Evolutionary conservation across 92 coral and sea anemone species (phyloP).

Genomic region (Ricordea florida): DNA sequence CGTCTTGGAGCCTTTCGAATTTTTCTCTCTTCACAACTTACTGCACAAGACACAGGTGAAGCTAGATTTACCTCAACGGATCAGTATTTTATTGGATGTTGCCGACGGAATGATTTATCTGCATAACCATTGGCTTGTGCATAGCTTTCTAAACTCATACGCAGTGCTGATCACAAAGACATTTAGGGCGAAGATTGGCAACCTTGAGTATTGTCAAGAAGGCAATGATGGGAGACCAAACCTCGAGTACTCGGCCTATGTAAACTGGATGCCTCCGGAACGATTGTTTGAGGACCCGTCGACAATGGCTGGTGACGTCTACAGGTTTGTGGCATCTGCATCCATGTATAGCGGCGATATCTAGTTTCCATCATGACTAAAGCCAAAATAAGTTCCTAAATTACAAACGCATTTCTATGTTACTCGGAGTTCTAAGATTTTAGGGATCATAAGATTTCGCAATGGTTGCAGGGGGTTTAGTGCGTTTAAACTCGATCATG

Average conservation of each 20-base stretch:
- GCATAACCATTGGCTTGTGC: constrained; percentile 64
- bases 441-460: too few species aligned
- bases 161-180: constrained; percentile 62
- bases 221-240: not conserved
- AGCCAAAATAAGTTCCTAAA: too few species aligned
- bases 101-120: constrained; percentile 82
- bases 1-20: constrained; percentile 75
- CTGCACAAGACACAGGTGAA: constrained; percentile 62
- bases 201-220: constrained; percentile 69
- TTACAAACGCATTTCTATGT: too few species aligned
- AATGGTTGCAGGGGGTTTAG: too few species aligned
- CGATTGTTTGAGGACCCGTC: constrained; percentile 62
- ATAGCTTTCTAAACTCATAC: constrained; percentile 79
- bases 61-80: constrained; percentile 55
- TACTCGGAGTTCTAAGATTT: too few species aligned
- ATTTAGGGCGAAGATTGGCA: constrained; percentile 68
- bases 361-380: not conserved
- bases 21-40: constrained; percentile 63
- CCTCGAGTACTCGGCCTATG: constrained; percentile 26
- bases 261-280: constrained; percentile 82
- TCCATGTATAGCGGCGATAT: not conserved
- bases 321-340: constrained; percentile 47
- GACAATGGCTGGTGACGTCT: constrained; percentile 55
- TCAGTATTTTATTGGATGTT: constrained; percentile 60
- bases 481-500: too few species aligned